Evolutionary conservation across 2,888 invertebrate genomes (phyloP).

Genomic region (Scaptomyza cyrtandrae): DNA sequence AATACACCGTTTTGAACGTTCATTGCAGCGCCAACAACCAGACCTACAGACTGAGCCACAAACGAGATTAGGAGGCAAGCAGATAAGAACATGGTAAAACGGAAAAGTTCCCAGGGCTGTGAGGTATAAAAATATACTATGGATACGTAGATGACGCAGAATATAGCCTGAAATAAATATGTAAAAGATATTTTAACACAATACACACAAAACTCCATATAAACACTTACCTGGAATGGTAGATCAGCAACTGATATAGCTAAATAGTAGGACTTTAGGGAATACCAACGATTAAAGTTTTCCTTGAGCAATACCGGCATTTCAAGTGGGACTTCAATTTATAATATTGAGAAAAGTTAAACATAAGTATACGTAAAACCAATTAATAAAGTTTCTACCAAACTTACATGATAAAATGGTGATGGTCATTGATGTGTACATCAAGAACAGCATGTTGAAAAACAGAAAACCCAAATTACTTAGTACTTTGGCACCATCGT

Average conservation of each 20-base stretch:
- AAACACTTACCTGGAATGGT: slow-evolving; percentile 94
- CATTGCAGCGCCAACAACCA: slow-evolving; percentile 98
- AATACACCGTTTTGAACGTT: slow-evolving; percentile 98
- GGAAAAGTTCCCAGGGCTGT: slow-evolving; percentile 92
- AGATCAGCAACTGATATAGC: slow-evolving; percentile 98
- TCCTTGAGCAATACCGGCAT: slow-evolving; percentile 97
- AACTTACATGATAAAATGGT: slow-evolving; percentile 97
- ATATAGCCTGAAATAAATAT: slow-evolving; percentile 90
- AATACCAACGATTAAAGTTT: slow-evolving; percentile 99
- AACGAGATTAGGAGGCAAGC: slow-evolving; percentile 96
- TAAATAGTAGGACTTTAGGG: slow-evolving; percentile 95
- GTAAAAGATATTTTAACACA: not conserved
- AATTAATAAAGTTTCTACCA: not conserved
- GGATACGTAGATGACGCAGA: slow-evolving; percentile 95
- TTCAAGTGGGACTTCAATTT: slow-evolving; percentile 93
- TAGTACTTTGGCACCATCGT: slow-evolving; percentile 97
- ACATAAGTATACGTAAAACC: too few relatives aligned
- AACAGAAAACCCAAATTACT: slow-evolving; percentile 98
- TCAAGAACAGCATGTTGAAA: slow-evolving; percentile 99
- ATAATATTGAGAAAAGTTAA: not conserved
- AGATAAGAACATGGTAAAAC: slow-evolving; percentile 95
- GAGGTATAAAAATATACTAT: slow-evolving; percentile 98
- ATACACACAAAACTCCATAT: too few relatives aligned
- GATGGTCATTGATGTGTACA: slow-evolving; percentile 99
- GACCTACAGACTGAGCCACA: slow-evolving; percentile 97